Conservation (phyloP, 1,140 invertebrate species). For the Latrodectus geometricus region DNA sequence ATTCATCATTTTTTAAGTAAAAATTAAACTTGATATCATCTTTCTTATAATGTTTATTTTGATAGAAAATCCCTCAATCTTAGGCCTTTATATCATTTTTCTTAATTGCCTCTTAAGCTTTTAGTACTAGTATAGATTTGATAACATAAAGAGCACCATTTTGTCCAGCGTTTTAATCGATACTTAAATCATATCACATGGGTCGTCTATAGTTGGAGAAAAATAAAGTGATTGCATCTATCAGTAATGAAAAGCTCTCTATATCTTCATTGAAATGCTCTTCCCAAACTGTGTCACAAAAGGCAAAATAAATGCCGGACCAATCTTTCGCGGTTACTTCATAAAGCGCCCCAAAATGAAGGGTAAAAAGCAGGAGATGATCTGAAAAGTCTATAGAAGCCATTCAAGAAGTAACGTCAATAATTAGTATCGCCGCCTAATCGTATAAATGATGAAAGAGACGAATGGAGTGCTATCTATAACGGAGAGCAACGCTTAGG, state of each 20-base stretch:
- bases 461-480: not conserved
- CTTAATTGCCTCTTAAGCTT: too few relatives aligned
- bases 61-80: too few relatives aligned
- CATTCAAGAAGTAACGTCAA: conserved; percentile 54
- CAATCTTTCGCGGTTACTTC: conserved; percentile 38
- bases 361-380: conserved; percentile 46
- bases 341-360: conserved; percentile 35
- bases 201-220: not conserved
- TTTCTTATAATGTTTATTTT: too few relatives aligned
- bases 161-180: too few relatives aligned
- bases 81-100: too few relatives aligned
- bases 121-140: too few relatives aligned
- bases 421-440: conserved; percentile 61
- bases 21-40: too few relatives aligned
- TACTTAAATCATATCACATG: too few relatives aligned
- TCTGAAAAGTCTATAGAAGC: conserved; percentile 38
- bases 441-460: conserved; percentile 58
- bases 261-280: not conserved
- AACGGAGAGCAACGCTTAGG: conserved; percentile 33
- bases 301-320: conserved; percentile 31
- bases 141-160: too few relatives aligned
- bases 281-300: conserved; percentile 1
- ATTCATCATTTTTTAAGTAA: too few relatives aligned
- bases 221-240: not conserved
- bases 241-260: not conserved